Conservation (phyloP, 2,797 vertebrate genomes). For the Enteromius paludinosus region DNA sequence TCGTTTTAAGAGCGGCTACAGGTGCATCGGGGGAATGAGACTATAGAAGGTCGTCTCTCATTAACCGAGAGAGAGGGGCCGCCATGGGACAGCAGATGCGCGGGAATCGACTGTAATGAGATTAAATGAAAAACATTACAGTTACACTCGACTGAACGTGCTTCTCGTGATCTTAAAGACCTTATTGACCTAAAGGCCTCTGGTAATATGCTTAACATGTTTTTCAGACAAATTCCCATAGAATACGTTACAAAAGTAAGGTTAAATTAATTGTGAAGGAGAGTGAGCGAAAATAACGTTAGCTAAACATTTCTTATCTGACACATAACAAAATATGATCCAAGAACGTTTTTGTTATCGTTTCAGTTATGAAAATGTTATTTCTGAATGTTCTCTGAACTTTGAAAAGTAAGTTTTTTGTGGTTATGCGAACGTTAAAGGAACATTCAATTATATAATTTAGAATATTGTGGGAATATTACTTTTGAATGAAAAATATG, state of each 20-base stretch:
- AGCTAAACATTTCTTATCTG: background rate
- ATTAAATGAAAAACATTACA: conserved; percentile 17
- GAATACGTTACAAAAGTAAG: background rate
- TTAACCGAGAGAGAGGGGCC: conserved; percentile 18
- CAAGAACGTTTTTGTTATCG: background rate
- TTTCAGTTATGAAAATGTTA: background rate
- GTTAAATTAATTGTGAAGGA: background rate
- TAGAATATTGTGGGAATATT: background rate
- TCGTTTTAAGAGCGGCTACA: conserved; percentile 48
- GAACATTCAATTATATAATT: background rate
- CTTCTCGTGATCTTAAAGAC: background rate
- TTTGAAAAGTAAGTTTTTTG: background rate
- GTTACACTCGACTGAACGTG: background rate
- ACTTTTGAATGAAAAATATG: background rate
- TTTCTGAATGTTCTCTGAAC: background rate
- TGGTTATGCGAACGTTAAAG: background rate
- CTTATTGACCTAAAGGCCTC: background rate
- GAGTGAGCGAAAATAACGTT: background rate
- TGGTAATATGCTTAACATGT: background rate
- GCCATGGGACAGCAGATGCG: conserved; percentile 36
- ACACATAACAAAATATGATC: background rate
- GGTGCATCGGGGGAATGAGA: conserved; percentile 51
- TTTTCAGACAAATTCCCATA: background rate
- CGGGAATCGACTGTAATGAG: conserved; percentile 29
- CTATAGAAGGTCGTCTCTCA: conserved; percentile 41